Evolutionary conservation across 2,888 invertebrate species (phyloP), one percentile per base, ranked within the genome.

Genomic region (Caenorhabditis macrosperma): DNA sequence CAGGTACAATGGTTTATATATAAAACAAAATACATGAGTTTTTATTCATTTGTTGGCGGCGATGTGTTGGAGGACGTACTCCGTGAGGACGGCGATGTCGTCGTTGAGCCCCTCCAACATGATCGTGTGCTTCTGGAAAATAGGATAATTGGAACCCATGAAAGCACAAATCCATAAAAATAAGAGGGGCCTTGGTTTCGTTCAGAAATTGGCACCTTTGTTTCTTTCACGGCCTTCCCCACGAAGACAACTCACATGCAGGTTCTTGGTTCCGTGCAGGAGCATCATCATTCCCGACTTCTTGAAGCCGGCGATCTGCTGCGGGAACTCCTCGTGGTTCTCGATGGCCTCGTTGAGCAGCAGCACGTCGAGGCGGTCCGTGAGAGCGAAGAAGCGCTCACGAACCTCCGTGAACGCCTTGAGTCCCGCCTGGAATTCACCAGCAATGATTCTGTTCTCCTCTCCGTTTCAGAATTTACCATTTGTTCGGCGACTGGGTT

Each of bases 61-160:
- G n/a, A n/a, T 17, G 46, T 38, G 22, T 35, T 44, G 64, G 24
- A 74, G 59, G 48, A 74, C 66, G 64, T 74, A 74, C 15, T 57
- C 59, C 2, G 74, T 74, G 50, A 74, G 64, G 38, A 64, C 64
- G n/a, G 59, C 50, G 38, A 74, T 26, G 33, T 74, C 74, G 20
- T 74, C 74, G 64, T 74, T 74, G 48, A 74, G 41, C 55, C 66
- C 74, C 66, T 59, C 59, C 24, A 74, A 64, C 5, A 64, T 57
- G 7, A 50, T 24, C 0, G 48, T 52, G 12, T 50, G 66, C 66
- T 74, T 74, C 74, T 74, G 48, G 22, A 72, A 64, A 33, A 24
- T n/a, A 50, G 24, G 15, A 50, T 15, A 54, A 54, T 54, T 26
- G 50, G 22, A 26, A 50, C 46, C 46, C 46, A 46, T 33, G 12